These are phyloP conservation scores for Chironomus tepperi DNA, from an alignment of 1,140 invertebrate genomes.

Conservation along the genomic window DNA sequence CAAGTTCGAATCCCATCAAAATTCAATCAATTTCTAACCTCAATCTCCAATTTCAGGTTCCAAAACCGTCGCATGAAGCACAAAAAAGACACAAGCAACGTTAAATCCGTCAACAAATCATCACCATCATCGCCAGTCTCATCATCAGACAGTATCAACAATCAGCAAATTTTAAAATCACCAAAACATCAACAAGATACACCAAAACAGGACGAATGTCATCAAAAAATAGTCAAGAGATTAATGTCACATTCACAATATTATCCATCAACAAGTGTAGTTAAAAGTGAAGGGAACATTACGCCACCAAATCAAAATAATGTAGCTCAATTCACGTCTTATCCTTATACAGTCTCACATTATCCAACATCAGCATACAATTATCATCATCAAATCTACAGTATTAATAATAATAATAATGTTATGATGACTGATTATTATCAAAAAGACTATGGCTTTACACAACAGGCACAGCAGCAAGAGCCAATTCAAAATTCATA, in stretches of 20 bases:
- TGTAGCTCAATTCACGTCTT: conserved; percentile 1
- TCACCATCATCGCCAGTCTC: background rate
- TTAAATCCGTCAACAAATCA: conserved; percentile 4
- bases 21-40: background rate
- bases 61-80: conserved; percentile 9
- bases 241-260: conserved; percentile 17
- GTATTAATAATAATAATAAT: background rate
- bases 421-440: background rate
- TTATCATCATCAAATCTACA: conserved; percentile 10
- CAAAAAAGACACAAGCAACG: conserved; percentile 12
- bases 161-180: background rate
- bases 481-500: background rate
- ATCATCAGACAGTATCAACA: background rate
- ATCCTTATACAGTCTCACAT: background rate
- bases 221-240: background rate
- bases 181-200: background rate
- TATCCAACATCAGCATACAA: background rate
- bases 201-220: background rate
- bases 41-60: background rate
- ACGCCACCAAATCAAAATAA: conserved; percentile 11
- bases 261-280: background rate
- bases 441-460: background rate
- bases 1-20: too few relatives aligned
- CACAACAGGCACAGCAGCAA: background rate
- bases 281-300: background rate